Evolutionary conservation across 2,888 invertebrate species (phyloP), one percentile per base, ranked within the genome.

Genomic region (Dasypolia templi): DNA sequence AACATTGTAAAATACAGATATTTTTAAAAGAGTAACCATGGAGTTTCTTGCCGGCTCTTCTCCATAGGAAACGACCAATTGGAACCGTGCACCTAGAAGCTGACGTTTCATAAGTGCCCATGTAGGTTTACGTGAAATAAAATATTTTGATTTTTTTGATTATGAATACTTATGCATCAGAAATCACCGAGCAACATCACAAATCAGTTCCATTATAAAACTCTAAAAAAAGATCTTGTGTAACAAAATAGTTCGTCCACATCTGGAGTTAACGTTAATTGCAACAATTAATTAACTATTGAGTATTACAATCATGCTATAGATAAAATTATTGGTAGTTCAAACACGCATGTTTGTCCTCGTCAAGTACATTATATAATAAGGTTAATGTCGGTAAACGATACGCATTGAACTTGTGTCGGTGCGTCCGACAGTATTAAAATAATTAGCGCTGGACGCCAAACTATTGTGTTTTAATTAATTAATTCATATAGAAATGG

Each of bases 381-480:
- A 79, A 79, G 86, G 85, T 85, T 86, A 88, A 83, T 76, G 72
- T 81, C 75, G 73, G 46, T 66, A 56, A 70, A 66, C n/a, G 83
- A 86, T 82, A 83, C 77, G 72, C 74, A 76, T 82, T 87, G 87
- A 84, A 86, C 84, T 84, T 81, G 83, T 66, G 67, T 59, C 65
- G 77, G 59, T 26, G 32, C 59, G 75, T 46, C 56, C n/a, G 56
- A 12, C 75, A 87, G 78, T 76, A 79, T 77, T 82, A 72, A 75
- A 70, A 35, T 59, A 78, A 81, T 73, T 78, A 67, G 58, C 35
- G 64, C 46, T 61, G 74, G 46, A 59, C 56, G 51, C 63, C 12
- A 56, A 46, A 29, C 29, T 17, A 61, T 65, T 59, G 29, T 65
- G 58, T 44, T 69, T 22, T 51, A 70, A 62, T 72, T 56, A 39